phyloP scores from a whole-genome alignment of 2,113 vertebrate species.

The Chrysemys picta region DNA sequence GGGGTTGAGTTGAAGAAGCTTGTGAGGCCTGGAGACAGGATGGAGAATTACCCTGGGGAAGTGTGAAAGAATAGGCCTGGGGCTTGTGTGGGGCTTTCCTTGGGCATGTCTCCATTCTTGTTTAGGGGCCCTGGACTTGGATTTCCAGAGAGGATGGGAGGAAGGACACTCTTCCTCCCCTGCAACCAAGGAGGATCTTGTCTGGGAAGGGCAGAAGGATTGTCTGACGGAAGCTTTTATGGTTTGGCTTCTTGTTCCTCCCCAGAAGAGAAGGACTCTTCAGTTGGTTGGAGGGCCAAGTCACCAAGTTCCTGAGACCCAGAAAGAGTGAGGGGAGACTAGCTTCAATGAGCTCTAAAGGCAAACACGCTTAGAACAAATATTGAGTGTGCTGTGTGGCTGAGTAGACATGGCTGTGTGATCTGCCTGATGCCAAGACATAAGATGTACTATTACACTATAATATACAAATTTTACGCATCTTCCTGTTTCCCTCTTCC shows the following conservation, averaged over 20 bases:
- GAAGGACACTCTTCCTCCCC: not conserved
- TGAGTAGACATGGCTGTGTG: no score
- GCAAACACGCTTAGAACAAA: rapidly evolving
- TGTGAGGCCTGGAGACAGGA: not conserved
- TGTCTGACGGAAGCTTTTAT: not conserved
- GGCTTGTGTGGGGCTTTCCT: rapidly evolving
- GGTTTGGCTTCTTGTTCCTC: not conserved
- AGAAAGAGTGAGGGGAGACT: rapidly evolving
- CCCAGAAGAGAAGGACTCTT: not conserved
- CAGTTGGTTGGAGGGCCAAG: not conserved
- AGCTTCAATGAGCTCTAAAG: rapidly evolving
- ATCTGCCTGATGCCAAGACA: no score
- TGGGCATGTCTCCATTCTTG: not conserved
- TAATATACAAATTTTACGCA: rapidly evolving
- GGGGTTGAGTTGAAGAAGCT: not conserved
- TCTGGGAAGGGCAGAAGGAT: not conserved
- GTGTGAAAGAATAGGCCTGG: not conserved
- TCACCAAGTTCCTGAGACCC: rapidly evolving
- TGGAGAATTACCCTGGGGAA: rapidly evolving
- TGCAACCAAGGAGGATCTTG: not conserved
- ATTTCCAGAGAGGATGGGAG: not conserved
- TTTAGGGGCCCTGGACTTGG: not conserved
- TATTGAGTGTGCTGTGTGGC: no score
- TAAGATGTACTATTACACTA: no score
- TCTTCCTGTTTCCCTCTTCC: no score